Evolutionary conservation across 1,140 invertebrate genomes (phyloP).

Genomic region (Nephotettix cincticeps): DNA sequence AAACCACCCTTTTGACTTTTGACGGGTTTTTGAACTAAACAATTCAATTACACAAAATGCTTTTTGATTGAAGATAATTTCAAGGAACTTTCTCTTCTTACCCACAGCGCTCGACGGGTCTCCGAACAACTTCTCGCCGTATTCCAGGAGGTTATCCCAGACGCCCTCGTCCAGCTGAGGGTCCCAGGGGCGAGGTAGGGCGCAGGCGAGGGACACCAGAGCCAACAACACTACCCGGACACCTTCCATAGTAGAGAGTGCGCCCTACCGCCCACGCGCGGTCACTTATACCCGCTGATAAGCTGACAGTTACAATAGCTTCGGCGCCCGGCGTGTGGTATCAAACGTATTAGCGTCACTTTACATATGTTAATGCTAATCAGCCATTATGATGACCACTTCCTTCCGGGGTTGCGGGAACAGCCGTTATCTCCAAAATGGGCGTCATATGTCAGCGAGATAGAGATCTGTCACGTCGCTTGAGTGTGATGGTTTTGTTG

Average conservation of each 20-base stretch:
- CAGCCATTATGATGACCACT: background rate
- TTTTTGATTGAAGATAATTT: too few species aligned
- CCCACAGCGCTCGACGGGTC: background rate
- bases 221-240: background rate
- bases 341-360: background rate
- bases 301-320: background rate
- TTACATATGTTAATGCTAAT: background rate
- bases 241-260: background rate
- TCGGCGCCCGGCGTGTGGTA: background rate
- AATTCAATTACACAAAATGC: too few species aligned
- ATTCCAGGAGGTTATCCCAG: background rate
- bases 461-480: too few species aligned
- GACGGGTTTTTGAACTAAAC: too few species aligned
- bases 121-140: conserved; percentile 4
- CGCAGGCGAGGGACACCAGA: background rate
- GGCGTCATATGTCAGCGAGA: too few species aligned
- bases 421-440: too few species aligned
- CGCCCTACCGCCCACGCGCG: background rate
- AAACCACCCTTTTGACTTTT: too few species aligned
- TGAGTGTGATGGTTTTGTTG: too few species aligned
- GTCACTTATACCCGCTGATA: background rate
- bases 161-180: background rate
- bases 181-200: background rate
- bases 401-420: too few species aligned
- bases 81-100: background rate